These are phyloP conservation scores for Drosophila subobscura DNA, from an alignment of 1,140 invertebrate species.

Conservation along the genomic window DNA sequence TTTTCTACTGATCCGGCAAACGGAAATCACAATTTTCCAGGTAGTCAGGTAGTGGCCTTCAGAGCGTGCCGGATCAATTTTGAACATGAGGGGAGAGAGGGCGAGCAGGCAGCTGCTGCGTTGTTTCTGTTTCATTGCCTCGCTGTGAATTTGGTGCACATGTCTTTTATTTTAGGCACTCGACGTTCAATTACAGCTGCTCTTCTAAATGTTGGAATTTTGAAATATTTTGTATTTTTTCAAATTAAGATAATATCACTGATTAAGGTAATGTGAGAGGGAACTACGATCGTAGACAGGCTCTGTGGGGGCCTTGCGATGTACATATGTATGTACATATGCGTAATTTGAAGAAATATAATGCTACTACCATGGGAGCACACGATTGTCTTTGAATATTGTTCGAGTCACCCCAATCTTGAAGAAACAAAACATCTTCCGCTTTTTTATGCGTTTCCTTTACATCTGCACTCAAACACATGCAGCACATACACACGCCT, in stretches of 20 bases:
- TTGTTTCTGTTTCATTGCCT: conserved; percentile 49
- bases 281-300: neutral
- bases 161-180: conserved; percentile 18
- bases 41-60: conserved; percentile 30
- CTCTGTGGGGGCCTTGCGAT: neutral
- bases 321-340: neutral
- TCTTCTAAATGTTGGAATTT: neutral
- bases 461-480: conserved; percentile 21
- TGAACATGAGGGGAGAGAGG: conserved; percentile 8
- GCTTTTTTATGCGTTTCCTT: conserved; percentile 29
- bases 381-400: neutral
- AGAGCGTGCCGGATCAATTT: conserved; percentile 31
- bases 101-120: conserved; percentile 37
- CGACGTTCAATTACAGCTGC: conserved; percentile 16
- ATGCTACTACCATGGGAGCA: neutral
- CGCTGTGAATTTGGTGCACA: conserved; percentile 34
- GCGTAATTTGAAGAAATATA: neutral
- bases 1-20: neutral
- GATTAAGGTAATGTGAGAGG: neutral
- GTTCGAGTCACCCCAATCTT: conserved; percentile 3
- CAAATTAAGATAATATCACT: too few relatives aligned
- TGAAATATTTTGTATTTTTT: too few relatives aligned
- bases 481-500: neutral
- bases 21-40: conserved; percentile 17
- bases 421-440: conserved; percentile 9